A percentile compares a stretch with the other conserved stretches of the same genome.
Evolutionary conservation across 53 echinoderm and acorn worm genomes (phyloP).

Genomic region (Luidia sarsii): DNA sequence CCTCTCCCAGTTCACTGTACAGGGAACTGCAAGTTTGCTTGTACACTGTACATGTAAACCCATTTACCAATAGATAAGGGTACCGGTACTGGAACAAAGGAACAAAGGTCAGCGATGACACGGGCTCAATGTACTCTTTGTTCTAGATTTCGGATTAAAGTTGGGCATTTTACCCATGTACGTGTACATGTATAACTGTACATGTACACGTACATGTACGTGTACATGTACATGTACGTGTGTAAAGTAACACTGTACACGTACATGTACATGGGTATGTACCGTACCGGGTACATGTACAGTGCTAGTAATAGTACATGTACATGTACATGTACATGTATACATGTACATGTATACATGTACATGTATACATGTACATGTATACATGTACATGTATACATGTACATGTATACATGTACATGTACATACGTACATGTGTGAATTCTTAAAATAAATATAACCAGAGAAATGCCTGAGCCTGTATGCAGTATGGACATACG

Average conservation of each 20-base stretch:
- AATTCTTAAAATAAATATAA: neutral
- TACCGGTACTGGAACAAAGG: too few relatives aligned
- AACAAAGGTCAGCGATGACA: too few relatives aligned
- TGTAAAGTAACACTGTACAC: too few relatives aligned
- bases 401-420: neutral
- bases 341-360: neutral
- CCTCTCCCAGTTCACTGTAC: too few relatives aligned
- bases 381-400: neutral
- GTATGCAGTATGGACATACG: too few relatives aligned
- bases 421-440: neutral
- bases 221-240: neutral
- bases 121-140: too few relatives aligned
- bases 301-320: neutral
- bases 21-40: too few relatives aligned
- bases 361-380: neutral
- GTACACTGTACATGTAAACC: too few relatives aligned
- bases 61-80: too few relatives aligned
- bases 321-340: neutral
- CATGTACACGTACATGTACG: neutral
- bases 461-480: too few relatives aligned
- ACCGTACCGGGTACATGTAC: neutral
- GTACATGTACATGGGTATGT: neutral
- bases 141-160: too few relatives aligned
- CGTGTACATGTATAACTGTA: neutral
- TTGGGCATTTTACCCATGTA: too few relatives aligned